Evolutionary conservation across 2,888 invertebrate species (phyloP).

Genomic region (Hedychridium roseum): DNA sequence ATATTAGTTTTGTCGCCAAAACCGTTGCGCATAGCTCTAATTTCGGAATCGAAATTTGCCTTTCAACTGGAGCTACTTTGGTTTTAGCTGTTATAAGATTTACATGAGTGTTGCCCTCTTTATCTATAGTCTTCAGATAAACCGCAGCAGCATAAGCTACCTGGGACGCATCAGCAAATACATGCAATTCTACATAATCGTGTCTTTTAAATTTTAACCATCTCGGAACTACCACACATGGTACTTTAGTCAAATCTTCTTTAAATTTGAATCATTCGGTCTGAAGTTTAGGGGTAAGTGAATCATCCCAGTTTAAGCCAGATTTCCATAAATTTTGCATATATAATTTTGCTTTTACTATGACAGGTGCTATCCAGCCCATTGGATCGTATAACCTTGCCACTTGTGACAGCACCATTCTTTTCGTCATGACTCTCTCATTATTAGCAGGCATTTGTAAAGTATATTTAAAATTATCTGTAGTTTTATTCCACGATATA

Average conservation of each 20-base stretch:
- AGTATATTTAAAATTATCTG: conserved; percentile 11
- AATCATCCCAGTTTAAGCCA: conserved; percentile 15
- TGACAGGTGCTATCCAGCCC: conserved; percentile 18
- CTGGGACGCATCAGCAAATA: conserved; percentile 21
- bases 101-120: not conserved
- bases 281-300: conserved; percentile 5
- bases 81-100: conserved; percentile 7
- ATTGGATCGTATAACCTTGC: conserved; percentile 20
- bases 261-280: conserved; percentile 10
- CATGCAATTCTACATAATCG: conserved; percentile 10
- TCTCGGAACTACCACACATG: conserved; percentile 1
- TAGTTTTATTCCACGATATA: conserved; percentile 10
- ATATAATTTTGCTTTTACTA: conserved; percentile 18
- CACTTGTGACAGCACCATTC: conserved; percentile 6
- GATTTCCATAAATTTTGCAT: conserved; percentile 24
- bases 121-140: conserved; percentile 1
- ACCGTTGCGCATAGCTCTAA: conserved; percentile 14
- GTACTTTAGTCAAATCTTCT: conserved; percentile 1
- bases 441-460: not conserved
- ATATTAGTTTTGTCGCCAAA: conserved; percentile 5
- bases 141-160: conserved; percentile 19
- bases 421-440: conserved; percentile 1
- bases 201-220: conserved; percentile 8
- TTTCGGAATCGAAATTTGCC: conserved; percentile 13
- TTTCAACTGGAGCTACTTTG: conserved; percentile 18